These are phyloP conservation scores for Chlamydotis undulata DNA, from an alignment of 2,113 vertebrate genomes.

Conservation along the genomic window DNA sequence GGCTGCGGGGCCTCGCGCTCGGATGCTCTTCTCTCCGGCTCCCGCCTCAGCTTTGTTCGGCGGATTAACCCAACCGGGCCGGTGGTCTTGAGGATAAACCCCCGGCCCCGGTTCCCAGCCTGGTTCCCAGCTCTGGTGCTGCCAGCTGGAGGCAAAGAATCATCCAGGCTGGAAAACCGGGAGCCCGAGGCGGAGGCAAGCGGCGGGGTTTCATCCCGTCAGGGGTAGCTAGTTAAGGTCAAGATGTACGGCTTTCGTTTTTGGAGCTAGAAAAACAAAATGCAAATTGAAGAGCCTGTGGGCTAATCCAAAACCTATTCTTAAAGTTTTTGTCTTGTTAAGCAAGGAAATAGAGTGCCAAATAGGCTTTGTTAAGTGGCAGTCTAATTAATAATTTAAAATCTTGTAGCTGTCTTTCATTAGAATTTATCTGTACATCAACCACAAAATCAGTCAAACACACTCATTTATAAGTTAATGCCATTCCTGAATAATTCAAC, in stretches of 20 bases:
- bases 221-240: slow-evolving; percentile 67
- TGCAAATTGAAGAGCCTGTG: slow-evolving; percentile 76
- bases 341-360: slow-evolving; percentile 82
- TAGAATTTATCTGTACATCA: slow-evolving; percentile 87
- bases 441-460: slow-evolving; percentile 87
- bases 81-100: background rate
- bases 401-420: slow-evolving; percentile 86
- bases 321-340: slow-evolving; percentile 85
- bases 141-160: slow-evolving; percentile 23
- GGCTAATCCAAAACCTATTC: slow-evolving; percentile 68
- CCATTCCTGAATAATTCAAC: slow-evolving; percentile 82
- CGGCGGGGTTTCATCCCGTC: slow-evolving; percentile 24
- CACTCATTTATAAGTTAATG: slow-evolving; percentile 85
- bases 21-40: background rate
- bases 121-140: background rate
- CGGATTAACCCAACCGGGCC: background rate
- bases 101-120: background rate
- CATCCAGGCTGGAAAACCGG: background rate
- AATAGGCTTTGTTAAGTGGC: slow-evolving; percentile 85
- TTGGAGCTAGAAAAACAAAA: slow-evolving; percentile 73
- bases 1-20: background rate
- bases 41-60: background rate
- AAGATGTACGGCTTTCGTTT: slow-evolving; percentile 72
- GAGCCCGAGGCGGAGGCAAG: slow-evolving; percentile 14
- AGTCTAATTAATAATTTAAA: slow-evolving; percentile 86